Conservation (phyloP, 2,113 vertebrate species). For the Pseudorhombus dupliciocellatus region DNA sequence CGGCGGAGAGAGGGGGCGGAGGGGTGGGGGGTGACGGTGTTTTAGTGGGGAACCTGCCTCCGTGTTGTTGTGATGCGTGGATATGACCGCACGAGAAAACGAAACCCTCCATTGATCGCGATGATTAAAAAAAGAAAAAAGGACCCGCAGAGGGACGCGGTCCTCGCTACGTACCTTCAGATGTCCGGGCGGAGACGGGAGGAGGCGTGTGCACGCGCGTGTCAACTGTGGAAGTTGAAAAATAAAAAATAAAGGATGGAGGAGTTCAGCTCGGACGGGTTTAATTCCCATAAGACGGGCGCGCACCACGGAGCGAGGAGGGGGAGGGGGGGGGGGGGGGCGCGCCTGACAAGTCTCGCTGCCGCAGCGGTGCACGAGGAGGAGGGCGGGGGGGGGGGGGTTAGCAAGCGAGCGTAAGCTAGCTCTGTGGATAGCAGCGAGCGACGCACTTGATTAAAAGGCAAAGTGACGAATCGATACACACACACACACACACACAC, state of each 20-base stretch:
- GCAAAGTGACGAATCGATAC: background rate
- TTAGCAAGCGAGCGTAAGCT: conserved; percentile 36
- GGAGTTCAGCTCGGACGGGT: conserved; percentile 37
- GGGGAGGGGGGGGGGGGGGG: background rate
- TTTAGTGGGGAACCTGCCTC: conserved; percentile 39
- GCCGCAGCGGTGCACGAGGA: conserved; percentile 22
- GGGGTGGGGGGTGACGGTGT: background rate
- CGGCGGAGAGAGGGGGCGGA: background rate
- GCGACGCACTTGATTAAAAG: conserved; percentile 6
- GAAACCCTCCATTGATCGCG: conserved; percentile 38
- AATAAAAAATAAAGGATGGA: conserved; percentile 14
- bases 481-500: conserved; percentile 37
- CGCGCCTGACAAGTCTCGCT: conserved; percentile 42
- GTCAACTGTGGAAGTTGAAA: no score
- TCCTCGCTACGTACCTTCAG: conserved; percentile 44
- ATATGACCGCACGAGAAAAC: conserved; percentile 53
- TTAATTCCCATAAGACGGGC: conserved; percentile 61
- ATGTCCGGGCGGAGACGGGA: rapidly evolving
- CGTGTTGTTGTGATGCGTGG: conserved; percentile 68
- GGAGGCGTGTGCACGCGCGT: background rate
- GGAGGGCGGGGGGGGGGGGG: background rate
- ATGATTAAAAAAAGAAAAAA: conserved; percentile 4
- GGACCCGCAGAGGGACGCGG: background rate
- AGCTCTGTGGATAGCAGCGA: conserved; percentile 2
- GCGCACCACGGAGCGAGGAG: conserved; percentile 33